Base-by-base conservation (phyloP, 2,888 invertebrate species). In the Himalopsyche kuldschensis region DNA sequence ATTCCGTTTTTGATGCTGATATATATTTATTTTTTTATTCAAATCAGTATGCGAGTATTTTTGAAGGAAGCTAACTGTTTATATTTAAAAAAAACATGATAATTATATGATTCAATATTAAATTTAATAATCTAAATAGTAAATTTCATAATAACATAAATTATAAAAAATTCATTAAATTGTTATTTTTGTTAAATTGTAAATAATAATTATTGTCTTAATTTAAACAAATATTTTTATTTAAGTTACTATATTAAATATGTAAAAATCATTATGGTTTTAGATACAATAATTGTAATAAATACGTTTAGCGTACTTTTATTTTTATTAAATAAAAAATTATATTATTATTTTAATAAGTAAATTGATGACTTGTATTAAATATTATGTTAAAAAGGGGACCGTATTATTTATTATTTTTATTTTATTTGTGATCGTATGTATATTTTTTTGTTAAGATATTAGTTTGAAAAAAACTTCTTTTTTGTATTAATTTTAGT, bases 281-380 rank as follows among this genome's bases (percentile, higher is more conserved):
- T 69, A 69, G 69, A 69, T 69, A 69, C 69, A 69, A 41, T 69
- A 20, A 20, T 69, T 69, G 69, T 69, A 69, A 69, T 24, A 69
- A 69, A 69, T 69, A 69, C 69, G 69, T 69, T 69, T 69, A 69
- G 69, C 69, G 69, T 69, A 69, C 69, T 69, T 69, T 69, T 69
- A 69, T 69, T 69, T 69, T 69, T 69, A 69, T 69, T 69, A 69
- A 69, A 69, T 69, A 27, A 27, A 27, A 69, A 27, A 11, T 30
- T 11, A 69, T 30, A 69, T 69, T 69, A 69, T 69, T 69, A 55
- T 55, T 55, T 55, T 55, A 24, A 24, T 69, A 27, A 27, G 27
- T 69, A 69, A 69, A 69, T 69, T 69, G 69, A 30, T 69, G 24
- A 27, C 27, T 69, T 69, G 69, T 69, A 69, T 69, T 69, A 69